phyloP scores from a whole-genome alignment of 2,797 vertebrate species.

The Antrozous pallidus region DNA sequence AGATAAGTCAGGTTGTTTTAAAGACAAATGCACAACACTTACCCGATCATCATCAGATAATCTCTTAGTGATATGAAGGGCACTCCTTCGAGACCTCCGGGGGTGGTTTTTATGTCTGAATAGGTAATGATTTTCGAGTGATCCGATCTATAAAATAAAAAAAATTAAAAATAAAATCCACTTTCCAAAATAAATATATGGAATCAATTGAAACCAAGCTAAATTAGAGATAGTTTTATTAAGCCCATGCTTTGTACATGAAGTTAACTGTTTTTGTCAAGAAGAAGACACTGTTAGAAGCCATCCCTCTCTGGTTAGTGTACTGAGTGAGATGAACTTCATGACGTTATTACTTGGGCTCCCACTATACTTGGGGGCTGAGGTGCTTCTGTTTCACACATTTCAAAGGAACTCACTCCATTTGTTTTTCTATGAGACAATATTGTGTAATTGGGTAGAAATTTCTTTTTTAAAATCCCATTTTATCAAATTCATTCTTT shows the following conservation, averaged over 20 bases:
- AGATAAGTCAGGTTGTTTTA: not conserved
- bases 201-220: constrained; percentile 6
- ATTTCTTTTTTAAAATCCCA: not conserved
- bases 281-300: not conserved
- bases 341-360: not conserved
- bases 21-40: constrained; percentile 68
- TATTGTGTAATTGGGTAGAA: not conserved
- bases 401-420: not conserved
- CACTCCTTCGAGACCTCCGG: constrained; percentile 91
- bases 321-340: not conserved
- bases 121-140: constrained; percentile 95
- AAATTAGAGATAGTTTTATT: constrained; percentile 29
- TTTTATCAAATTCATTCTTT: not conserved
- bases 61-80: constrained; percentile 90
- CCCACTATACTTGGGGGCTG: not conserved
- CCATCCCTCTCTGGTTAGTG: not conserved
- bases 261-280: constrained; percentile 22
- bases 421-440: not conserved
- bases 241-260: not conserved
- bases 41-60: constrained; percentile 95
- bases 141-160: constrained; percentile 90
- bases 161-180: constrained; percentile 13
- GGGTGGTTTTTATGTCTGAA: constrained; percentile 92
- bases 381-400: not conserved
- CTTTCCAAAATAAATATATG: constrained; percentile 15